phyloP scores from a whole-genome alignment of 2,113 vertebrate genomes.

The Ardeotis arabs region DNA sequence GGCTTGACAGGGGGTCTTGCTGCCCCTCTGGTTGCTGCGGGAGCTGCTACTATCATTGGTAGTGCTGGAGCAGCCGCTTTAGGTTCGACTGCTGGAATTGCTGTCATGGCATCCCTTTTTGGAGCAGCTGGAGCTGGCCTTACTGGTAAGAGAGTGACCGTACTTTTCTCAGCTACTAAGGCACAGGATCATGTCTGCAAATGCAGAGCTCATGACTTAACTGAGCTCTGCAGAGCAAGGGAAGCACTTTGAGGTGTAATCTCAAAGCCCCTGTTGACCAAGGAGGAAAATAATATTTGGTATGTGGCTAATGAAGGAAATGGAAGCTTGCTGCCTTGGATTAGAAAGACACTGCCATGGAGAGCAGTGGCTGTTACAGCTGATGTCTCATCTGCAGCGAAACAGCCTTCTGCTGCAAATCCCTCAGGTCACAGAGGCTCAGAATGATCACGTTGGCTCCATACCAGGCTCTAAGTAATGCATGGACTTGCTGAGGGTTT shows the following conservation, averaged over 20 bases:
- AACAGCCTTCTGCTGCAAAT: neutral
- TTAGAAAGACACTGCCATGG: neutral
- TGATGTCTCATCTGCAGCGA: neutral
- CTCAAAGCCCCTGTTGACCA: neutral
- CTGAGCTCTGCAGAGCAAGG: neutral
- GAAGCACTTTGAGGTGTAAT: neutral
- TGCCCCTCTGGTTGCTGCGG: slow-evolving; percentile 90
- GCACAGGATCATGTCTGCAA: neutral
- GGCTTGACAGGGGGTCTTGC: slow-evolving; percentile 95
- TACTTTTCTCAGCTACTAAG: neutral
- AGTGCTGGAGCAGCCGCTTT: slow-evolving; percentile 91
- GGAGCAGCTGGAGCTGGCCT: slow-evolving; percentile 94
- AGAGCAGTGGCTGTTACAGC: neutral
- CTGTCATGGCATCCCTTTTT: slow-evolving; percentile 93
- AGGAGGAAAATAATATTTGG: neutral
- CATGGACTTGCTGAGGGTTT: neutral
- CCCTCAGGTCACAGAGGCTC: neutral
- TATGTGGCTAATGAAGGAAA: neutral
- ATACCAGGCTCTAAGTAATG: neutral
- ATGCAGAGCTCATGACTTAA: neutral
- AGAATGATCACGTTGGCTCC: neutral
- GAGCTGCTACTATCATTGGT: slow-evolving; percentile 87
- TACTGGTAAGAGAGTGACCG: slow-evolving; percentile 77
- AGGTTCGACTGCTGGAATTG: slow-evolving; percentile 90
- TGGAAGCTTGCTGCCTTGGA: neutral